Conservation (phyloP, 2,888 invertebrate genomes). For the Pachymerium ferrugineum region DNA sequence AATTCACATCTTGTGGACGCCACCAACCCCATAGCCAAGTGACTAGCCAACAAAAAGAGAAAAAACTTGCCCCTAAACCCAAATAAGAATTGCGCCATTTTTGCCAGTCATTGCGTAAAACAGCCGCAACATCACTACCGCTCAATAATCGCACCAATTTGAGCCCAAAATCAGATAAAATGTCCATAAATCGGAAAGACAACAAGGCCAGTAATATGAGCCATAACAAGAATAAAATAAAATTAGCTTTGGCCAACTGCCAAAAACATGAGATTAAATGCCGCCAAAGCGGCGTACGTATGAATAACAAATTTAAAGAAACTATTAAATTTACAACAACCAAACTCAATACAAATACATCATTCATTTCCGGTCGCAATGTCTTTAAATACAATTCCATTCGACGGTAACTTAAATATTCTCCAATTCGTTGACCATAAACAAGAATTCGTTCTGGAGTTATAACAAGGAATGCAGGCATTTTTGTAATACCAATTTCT, state of each 20-base stretch:
- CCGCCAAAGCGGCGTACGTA: constrained; percentile 46
- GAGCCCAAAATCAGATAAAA: constrained; percentile 44
- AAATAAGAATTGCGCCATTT: constrained; percentile 40
- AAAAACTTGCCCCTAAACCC: constrained; percentile 36
- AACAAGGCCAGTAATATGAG: constrained; percentile 49
- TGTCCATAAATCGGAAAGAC: constrained; percentile 46
- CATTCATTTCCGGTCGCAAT: constrained; percentile 53
- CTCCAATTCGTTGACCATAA: constrained; percentile 48
- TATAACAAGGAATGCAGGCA: constrained; percentile 48
- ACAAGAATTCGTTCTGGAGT: constrained; percentile 47
- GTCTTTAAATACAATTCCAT: constrained; percentile 50
- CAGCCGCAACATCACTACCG: constrained; percentile 43
- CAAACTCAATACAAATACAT: constrained; percentile 51
- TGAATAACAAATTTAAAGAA: constrained; percentile 48
- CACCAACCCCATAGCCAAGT: neutral
- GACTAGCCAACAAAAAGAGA: neutral
- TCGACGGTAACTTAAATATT: constrained; percentile 48
- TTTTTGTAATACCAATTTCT: constrained; percentile 36
- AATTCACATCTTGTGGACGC: neutral
- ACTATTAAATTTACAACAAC: constrained; percentile 49
- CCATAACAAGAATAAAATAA: constrained; percentile 49
- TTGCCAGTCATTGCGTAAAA: constrained; percentile 42
- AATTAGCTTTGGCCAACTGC: constrained; percentile 50
- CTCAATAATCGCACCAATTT: constrained; percentile 44
- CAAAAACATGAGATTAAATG: constrained; percentile 45